These are phyloP conservation scores for Halictus rubicundus DNA, from an alignment of 1,140 invertebrate species.

Conservation along the genomic window DNA sequence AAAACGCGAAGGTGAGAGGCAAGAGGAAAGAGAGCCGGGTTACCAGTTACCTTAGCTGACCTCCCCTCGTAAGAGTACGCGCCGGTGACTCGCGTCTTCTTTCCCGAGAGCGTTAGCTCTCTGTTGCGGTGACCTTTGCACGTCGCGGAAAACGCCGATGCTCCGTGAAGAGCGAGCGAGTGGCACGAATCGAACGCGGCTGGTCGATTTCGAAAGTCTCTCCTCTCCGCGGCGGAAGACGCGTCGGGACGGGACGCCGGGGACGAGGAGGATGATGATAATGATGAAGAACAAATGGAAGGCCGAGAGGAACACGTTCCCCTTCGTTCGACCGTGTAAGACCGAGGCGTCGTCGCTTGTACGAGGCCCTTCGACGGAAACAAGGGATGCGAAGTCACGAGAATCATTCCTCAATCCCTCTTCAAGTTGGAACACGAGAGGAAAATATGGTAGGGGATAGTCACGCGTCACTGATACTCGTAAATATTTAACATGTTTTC, in stretches of 20 bases:
- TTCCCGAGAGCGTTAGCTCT: constrained; percentile 54
- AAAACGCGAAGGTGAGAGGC: constrained; percentile 60
- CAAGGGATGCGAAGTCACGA: not conserved
- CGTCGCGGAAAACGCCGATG: constrained; percentile 66
- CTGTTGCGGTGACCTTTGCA: constrained; percentile 63
- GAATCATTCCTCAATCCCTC: not conserved
- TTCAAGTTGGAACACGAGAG: not conserved
- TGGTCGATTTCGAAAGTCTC: constrained; percentile 65
- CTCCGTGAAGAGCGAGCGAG: constrained; percentile 62
- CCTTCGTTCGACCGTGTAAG: constrained; percentile 45
- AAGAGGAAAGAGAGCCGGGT: constrained; percentile 62
- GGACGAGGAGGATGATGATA: constrained; percentile 63
- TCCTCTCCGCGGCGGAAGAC: constrained; percentile 57
- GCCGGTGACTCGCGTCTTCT: constrained; percentile 65
- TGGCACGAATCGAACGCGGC: constrained; percentile 66
- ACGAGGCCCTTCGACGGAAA: not conserved
- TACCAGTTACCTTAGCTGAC: constrained; percentile 66
- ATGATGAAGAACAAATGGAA: constrained; percentile 60
- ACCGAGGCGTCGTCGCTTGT: constrained; percentile 4
- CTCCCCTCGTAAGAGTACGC: constrained; percentile 65
- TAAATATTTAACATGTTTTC: not conserved
- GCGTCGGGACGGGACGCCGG: constrained; percentile 36
- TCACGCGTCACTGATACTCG: not conserved
- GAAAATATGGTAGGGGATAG: not conserved
- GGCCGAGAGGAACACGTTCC: constrained; percentile 47